Evolutionary conservation across 2,797 vertebrate species (phyloP), one percentile per base, ranked within the genome.

Genomic region (Melanogrammus aeglefinus): DNA sequence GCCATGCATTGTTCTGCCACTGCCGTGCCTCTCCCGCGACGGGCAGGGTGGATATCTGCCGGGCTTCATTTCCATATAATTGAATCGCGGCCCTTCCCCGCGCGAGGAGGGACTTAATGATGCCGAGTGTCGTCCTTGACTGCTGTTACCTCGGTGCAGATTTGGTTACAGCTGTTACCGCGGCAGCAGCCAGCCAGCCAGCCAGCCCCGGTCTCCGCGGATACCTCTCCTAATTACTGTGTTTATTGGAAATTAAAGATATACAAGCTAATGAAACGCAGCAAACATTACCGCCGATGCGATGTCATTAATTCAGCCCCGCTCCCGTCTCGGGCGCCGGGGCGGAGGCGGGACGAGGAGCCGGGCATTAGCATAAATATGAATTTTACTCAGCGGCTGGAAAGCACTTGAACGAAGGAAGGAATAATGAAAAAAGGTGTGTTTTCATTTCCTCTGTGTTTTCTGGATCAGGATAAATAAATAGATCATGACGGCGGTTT

Each of bases 181-280:
- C 90, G 84, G 92, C 90, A 88, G 88, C 92, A 91, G 91, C 85
- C 88, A 92, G 90, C 93, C 91, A 92, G 90, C 93, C 91, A 88
- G 89, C 2, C 14, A 41, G 39, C 39, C 39, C 87, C 88, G 72
- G 91, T 95, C 93, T 94, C 93, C 84, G 86, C 84, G 92, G 94
- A 94, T 93, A 93, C 92, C 89, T 90, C 82, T 83, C 87, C 92
- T 95, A 95, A 95, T 95, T 94, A 94, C 93, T 90, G 92, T 93
- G 94, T 94, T 94, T 94, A 94, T 94, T 94, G 93, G 93, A 94
- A 94, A 95, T 95, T 95, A 95, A 94, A 94, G 94, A 94, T 93
- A 94, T 92, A 94, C 93, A 91, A 88, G 91, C 91, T 94, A 94
- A 94, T 95, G 94, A 95, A 94, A 94, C 91, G 91, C 90, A 82